A percentile compares a stretch with the other conserved stretches of the same genome.
Conservation (phyloP, 2,888 invertebrate species). For the Eumerus sabulonum region DNA sequence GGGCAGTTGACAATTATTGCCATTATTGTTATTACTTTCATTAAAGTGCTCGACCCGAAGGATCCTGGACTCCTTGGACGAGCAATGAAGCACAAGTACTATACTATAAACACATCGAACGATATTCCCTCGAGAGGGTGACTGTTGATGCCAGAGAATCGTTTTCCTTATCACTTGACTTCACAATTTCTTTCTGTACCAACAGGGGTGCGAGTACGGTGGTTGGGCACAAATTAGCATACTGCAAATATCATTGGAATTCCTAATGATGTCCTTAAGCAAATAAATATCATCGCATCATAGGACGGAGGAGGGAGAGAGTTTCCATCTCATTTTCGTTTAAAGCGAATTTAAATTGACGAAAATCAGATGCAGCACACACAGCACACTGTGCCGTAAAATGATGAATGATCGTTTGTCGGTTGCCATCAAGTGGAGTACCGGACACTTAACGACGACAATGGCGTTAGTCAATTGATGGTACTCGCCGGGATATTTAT, state of each 20-base stretch:
- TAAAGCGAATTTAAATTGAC: conserved; percentile 59
- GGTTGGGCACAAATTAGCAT: conserved; percentile 55
- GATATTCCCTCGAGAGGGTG: not conserved
- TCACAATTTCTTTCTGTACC: conserved; percentile 48
- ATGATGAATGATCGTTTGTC: not conserved
- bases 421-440: too few relatives aligned
- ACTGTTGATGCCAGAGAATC: conserved; percentile 39
- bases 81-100: too few relatives aligned
- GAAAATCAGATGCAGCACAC: conserved; percentile 4
- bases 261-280: conserved; percentile 64
- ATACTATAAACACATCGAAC: too few relatives aligned
- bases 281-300: conserved; percentile 59
- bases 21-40: conserved; percentile 62
- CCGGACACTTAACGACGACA: too few relatives aligned
- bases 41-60: conserved; percentile 47
- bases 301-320: conserved; percentile 27
- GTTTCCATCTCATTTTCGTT: conserved; percentile 58
- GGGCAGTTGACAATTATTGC: conserved; percentile 62
- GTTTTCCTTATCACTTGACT: conserved; percentile 66
- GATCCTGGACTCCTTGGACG: too few relatives aligned
- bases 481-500: too few relatives aligned
- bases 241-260: conserved; percentile 67
- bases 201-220: not conserved
- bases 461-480: too few relatives aligned
- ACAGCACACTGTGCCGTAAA: conserved; percentile 17